Conservation (phyloP, 2,113 vertebrate genomes). For the Plestiodon gilberti region DNA sequence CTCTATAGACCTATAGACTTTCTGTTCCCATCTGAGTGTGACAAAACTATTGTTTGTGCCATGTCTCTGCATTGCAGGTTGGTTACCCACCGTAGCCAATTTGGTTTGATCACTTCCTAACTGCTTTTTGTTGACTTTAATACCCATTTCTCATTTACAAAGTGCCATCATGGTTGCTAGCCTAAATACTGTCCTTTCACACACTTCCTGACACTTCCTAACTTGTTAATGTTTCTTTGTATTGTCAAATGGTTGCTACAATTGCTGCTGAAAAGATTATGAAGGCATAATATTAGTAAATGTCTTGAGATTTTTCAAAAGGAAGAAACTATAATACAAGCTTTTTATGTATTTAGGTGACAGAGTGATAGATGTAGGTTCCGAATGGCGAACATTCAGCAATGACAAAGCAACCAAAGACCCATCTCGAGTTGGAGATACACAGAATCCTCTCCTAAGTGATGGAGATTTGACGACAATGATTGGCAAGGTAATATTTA, state of each 20-base stretch:
- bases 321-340: not conserved
- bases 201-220: not conserved
- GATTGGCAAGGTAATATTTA: conserved; percentile 90
- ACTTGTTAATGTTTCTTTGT: not conserved
- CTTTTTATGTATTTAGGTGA: conserved; percentile 83
- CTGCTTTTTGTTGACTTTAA: not conserved
- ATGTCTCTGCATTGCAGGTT: not conserved
- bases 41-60: not conserved
- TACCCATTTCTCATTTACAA: not conserved
- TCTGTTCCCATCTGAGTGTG: not conserved
- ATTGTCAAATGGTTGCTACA: not conserved
- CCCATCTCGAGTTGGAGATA: conserved; percentile 96
- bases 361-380: conserved; percentile 96
- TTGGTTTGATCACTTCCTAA: not conserved
- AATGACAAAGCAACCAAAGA: conserved; percentile 99
- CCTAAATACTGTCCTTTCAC: not conserved
- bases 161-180: not conserved
- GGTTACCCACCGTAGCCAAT: not conserved
- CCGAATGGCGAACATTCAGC: conserved; percentile 98
- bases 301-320: not conserved
- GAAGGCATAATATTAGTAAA: not conserved
- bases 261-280: not conserved
- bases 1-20: not conserved
- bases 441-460: conserved; percentile 95
- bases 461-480: conserved; percentile 96